Evolutionary conservation across 2,888 invertebrate genomes (phyloP).

Genomic region (Campoplex nolae): DNA sequence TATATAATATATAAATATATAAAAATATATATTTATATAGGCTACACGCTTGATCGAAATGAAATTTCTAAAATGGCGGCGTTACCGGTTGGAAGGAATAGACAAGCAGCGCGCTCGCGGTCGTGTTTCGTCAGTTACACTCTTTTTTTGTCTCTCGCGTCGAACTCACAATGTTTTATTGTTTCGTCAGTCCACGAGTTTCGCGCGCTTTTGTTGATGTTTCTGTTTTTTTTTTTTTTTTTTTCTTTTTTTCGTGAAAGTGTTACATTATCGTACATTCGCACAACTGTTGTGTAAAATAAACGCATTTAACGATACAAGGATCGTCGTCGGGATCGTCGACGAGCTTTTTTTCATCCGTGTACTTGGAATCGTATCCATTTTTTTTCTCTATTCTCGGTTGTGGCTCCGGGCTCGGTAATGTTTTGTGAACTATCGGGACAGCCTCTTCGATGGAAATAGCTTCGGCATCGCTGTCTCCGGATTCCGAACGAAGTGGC

Average conservation of each 20-base stretch:
- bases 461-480: constrained; percentile 71
- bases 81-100: constrained; percentile 3
- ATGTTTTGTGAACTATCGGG: constrained; percentile 74
- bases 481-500: constrained; percentile 53
- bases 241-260: background rate
- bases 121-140: background rate
- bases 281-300: constrained; percentile 88
- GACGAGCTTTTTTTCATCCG: constrained; percentile 74
- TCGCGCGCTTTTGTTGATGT: background rate
- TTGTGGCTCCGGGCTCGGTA: constrained; percentile 77
- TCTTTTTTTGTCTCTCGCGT: background rate
- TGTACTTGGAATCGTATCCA: constrained; percentile 74
- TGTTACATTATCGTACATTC: constrained; percentile 85
- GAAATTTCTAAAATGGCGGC: constrained; percentile 40
- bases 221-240: too few relatives aligned
- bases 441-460: constrained; percentile 77
- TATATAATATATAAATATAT: constrained; percentile 8
- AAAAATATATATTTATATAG: constrained; percentile 29
- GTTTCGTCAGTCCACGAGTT: constrained; percentile 11
- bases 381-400: constrained; percentile 79
- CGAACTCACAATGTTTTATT: background rate
- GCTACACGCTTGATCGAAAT: constrained; percentile 30
- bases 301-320: constrained; percentile 88
- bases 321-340: constrained; percentile 86
- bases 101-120: constrained; percentile 1